These are phyloP conservation scores for Paracanthobrama guichenoti DNA, from an alignment of 2,113 vertebrate species.

Conservation along the genomic window DNA sequence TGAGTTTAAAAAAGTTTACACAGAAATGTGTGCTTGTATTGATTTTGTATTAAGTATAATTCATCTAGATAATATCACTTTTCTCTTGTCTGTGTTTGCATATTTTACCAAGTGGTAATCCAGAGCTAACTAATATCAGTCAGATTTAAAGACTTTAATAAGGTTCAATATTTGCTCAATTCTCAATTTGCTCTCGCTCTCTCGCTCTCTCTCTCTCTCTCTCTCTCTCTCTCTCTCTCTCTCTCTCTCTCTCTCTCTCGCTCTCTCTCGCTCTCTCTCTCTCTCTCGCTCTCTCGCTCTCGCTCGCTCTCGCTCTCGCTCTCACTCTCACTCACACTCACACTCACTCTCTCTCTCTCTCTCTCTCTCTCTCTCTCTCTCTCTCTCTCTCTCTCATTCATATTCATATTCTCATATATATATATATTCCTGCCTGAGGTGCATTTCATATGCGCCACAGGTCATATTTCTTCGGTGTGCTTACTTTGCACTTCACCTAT, in stretches of 20 bases:
- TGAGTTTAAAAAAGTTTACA: not conserved
- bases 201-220: not conserved
- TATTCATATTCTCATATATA: too few relatives aligned
- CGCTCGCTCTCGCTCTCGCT: not conserved
- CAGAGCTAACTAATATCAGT: not conserved
- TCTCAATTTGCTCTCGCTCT: not conserved
- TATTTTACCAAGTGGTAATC: not conserved
- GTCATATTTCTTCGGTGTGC: not conserved
- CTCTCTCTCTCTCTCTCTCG: not conserved
- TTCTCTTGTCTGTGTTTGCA: not conserved
- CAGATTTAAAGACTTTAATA: not conserved
- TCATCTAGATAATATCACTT: not conserved
- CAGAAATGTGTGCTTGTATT: not conserved
- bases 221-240: not conserved
- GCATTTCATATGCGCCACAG: not conserved
- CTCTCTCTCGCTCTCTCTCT: not conserved
- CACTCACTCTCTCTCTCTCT: not conserved
- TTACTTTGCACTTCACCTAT: constrained; percentile 20
- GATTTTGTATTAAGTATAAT: not conserved
- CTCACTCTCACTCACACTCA: not conserved
- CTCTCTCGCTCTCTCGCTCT: not conserved
- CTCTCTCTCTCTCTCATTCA: not conserved
- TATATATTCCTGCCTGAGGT: not conserved
- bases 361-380: not conserved
- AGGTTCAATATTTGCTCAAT: not conserved